Conservation (phyloP, 2,888 invertebrate genomes). For the Drosophila siamana region DNA sequence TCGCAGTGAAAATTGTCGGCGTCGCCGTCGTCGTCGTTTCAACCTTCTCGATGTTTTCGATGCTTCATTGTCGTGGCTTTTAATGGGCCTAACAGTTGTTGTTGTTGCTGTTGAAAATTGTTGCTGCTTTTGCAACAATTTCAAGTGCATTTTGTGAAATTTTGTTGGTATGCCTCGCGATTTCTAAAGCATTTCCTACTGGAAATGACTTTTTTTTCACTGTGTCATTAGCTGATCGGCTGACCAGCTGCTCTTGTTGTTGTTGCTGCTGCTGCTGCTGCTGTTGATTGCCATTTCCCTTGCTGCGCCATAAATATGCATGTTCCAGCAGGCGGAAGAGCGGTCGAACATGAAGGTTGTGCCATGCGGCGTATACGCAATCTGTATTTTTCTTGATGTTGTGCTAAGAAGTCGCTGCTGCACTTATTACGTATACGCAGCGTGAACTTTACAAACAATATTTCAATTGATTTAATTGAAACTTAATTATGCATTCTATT, state of each 20-base stretch:
- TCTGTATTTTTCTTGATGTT: slow-evolving; percentile 18
- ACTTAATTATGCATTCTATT: slow-evolving; percentile 1
- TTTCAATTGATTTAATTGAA: not conserved
- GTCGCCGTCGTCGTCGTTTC: slow-evolving; percentile 22
- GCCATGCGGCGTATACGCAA: slow-evolving; percentile 58
- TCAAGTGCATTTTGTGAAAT: slow-evolving; percentile 49
- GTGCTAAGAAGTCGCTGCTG: not conserved
- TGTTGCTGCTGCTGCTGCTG: slow-evolving; percentile 31
- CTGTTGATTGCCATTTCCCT: slow-evolving; percentile 36
- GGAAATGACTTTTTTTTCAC: slow-evolving; percentile 48
- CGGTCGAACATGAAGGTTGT: slow-evolving; percentile 36
- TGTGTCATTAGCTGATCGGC: slow-evolving; percentile 55
- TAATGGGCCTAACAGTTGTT: slow-evolving; percentile 68
- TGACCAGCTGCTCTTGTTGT: slow-evolving; percentile 44
- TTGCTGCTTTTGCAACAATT: slow-evolving; percentile 42
- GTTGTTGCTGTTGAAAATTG: slow-evolving; percentile 23
- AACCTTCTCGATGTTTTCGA: slow-evolving; percentile 52
- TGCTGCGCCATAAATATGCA: slow-evolving; percentile 27
- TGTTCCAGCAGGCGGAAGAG: slow-evolving; percentile 62
- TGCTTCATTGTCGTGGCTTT: slow-evolving; percentile 67
- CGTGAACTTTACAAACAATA: not conserved
- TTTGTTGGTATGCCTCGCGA: slow-evolving; percentile 41
- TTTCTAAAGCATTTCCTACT: slow-evolving; percentile 59
- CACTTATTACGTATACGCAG: slow-evolving; percentile 11
- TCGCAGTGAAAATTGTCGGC: slow-evolving; percentile 40